A percentile compares a stretch with the other conserved stretches of the same genome.
These are phyloP conservation scores for Myoxocephalus aenaeus DNA, from an alignment of 2,797 vertebrate genomes.

Conservation along the genomic window DNA sequence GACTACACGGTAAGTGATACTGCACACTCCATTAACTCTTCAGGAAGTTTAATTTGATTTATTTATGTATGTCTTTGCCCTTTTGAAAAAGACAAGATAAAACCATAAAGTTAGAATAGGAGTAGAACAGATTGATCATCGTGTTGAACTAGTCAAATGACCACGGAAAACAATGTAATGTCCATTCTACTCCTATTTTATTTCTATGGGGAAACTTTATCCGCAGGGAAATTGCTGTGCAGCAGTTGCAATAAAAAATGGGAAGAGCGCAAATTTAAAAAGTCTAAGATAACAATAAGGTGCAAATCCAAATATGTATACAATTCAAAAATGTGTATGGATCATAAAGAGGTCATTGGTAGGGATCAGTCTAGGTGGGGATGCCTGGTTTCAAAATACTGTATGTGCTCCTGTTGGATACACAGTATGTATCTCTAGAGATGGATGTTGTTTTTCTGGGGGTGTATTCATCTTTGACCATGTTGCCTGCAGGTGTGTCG, in stretches of 20 bases:
- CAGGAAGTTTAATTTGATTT: background rate
- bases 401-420: background rate
- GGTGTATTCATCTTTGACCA: background rate
- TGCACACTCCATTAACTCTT: background rate
- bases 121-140: background rate
- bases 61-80: background rate
- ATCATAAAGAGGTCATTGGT: background rate
- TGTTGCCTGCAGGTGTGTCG: conserved; percentile 88
- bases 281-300: background rate
- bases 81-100: background rate
- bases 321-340: background rate
- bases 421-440: conserved; percentile 8
- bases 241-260: background rate
- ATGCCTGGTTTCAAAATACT: background rate
- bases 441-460: background rate
- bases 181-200: background rate
- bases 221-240: background rate
- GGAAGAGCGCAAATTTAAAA: background rate
- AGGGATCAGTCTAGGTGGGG: background rate
- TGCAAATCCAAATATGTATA: background rate
- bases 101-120: too few species aligned
- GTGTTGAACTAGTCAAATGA: too few species aligned
- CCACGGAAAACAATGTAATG: background rate
- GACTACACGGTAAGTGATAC: conserved; percentile 90
- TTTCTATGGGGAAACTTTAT: background rate